Evolutionary conservation across 2,113 vertebrate species (phyloP).

Genomic region (Enhydra lutris): DNA sequence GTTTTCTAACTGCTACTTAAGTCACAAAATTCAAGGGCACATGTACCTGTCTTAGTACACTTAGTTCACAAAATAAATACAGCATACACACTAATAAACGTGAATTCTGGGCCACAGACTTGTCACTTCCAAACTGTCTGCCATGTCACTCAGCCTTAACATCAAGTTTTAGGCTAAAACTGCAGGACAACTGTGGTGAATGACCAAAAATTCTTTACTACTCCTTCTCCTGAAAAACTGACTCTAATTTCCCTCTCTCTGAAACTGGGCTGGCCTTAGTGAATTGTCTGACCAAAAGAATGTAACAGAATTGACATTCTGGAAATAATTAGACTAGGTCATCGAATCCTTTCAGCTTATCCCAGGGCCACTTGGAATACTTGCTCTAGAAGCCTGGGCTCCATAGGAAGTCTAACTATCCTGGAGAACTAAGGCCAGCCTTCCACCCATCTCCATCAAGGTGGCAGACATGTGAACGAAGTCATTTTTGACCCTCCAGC

Average conservation of each 20-base stretch:
- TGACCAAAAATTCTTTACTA: neutral
- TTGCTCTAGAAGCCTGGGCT: neutral
- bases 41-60: neutral
- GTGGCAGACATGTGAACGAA: neutral
- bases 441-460: neutral
- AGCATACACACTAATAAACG: neutral
- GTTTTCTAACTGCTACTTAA: neutral
- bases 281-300: neutral
- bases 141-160: neutral
- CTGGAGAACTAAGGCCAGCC: neutral
- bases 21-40: neutral
- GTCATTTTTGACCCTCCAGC: neutral
- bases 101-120: neutral
- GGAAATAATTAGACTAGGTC: neutral
- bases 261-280: neutral
- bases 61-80: conserved; percentile 8
- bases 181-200: neutral
- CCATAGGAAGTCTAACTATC: neutral
- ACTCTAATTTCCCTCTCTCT: neutral
- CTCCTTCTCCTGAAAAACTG: neutral
- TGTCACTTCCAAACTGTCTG: neutral
- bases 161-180: conserved; percentile 1
- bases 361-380: neutral
- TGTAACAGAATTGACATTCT: neutral
- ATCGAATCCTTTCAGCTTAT: neutral